These are phyloP conservation scores for Trichogramma dendrolimi DNA, from an alignment of 2,888 invertebrate genomes.

Conservation along the genomic window DNA sequence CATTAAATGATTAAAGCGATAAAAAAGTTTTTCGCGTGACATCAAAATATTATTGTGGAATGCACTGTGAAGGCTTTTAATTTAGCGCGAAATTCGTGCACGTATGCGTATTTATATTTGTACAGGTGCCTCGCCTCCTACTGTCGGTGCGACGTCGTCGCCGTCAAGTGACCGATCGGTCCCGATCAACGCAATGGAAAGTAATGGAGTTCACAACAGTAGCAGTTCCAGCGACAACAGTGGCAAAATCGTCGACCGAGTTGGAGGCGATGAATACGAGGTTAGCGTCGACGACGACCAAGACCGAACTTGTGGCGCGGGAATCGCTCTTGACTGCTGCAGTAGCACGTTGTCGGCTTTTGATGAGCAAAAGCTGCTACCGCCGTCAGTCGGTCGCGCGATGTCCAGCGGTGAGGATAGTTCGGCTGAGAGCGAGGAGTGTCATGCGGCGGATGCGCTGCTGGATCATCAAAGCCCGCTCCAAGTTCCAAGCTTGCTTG, in stretches of 20 bases:
- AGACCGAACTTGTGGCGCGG: constrained; percentile 5
- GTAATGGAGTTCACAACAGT: too few relatives aligned
- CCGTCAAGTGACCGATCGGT: too few relatives aligned
- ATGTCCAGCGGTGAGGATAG: constrained; percentile 48
- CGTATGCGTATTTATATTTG: too few relatives aligned
- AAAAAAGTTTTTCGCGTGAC: too few relatives aligned
- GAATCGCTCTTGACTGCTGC: constrained; percentile 13
- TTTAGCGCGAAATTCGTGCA: too few relatives aligned
- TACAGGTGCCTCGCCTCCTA: too few relatives aligned
- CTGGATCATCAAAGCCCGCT: not conserved
- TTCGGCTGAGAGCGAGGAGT: constrained; percentile 37
- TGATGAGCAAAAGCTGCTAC: not conserved
- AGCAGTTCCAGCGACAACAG: not conserved
- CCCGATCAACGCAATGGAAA: too few relatives aligned
- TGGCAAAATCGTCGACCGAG: constrained; percentile 26
- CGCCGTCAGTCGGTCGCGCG: constrained; percentile 41
- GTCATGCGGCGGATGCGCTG: not conserved
- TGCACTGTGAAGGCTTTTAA: too few relatives aligned
- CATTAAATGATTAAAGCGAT: too few relatives aligned
- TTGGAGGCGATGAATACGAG: not conserved
- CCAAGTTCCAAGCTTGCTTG: not conserved
- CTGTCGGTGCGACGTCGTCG: too few relatives aligned
- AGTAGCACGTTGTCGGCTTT: not conserved
- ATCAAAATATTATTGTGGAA: too few relatives aligned
- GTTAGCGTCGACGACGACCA: constrained; percentile 10